A percentile compares a stretch with the other conserved stretches of the same genome.
Evolutionary conservation across 2,797 vertebrate genomes (phyloP).

Genomic region (Gymnothorax javanicus): DNA sequence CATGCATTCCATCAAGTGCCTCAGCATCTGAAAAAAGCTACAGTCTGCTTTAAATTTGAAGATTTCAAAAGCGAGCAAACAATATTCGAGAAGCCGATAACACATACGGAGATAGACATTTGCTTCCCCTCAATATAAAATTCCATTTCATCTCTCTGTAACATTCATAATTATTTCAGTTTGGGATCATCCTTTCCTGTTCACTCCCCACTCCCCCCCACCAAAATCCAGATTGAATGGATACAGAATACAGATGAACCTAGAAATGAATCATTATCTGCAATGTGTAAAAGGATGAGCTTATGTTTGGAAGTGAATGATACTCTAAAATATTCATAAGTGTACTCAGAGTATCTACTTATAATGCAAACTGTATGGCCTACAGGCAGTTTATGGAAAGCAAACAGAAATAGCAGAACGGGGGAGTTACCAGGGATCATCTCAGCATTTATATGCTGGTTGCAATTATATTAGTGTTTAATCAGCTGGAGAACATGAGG

Average conservation of each 20-base stretch:
- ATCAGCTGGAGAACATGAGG: background rate
- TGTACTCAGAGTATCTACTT: background rate
- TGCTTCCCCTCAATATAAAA: background rate
- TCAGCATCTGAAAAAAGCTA: background rate
- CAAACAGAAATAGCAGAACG: background rate
- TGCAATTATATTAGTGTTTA: background rate
- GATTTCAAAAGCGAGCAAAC: background rate
- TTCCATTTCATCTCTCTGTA: background rate
- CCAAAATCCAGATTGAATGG: too few relatives aligned
- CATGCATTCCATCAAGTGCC: background rate
- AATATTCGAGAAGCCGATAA: too few relatives aligned
- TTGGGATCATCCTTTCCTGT: too few relatives aligned
- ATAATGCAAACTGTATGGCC: background rate
- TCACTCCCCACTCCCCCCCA: too few relatives aligned
- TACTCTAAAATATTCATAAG: background rate
- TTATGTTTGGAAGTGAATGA: background rate
- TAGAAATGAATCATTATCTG: background rate
- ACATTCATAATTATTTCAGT: background rate
- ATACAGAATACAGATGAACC: background rate
- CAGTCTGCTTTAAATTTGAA: background rate
- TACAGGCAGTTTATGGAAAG: background rate
- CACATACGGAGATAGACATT: too few relatives aligned
- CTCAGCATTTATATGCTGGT: background rate
- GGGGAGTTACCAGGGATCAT: background rate
- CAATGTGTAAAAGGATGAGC: background rate